Evolutionary conservation across 2,888 invertebrate species (phyloP).

Genomic region (Baccha elongata): DNA sequence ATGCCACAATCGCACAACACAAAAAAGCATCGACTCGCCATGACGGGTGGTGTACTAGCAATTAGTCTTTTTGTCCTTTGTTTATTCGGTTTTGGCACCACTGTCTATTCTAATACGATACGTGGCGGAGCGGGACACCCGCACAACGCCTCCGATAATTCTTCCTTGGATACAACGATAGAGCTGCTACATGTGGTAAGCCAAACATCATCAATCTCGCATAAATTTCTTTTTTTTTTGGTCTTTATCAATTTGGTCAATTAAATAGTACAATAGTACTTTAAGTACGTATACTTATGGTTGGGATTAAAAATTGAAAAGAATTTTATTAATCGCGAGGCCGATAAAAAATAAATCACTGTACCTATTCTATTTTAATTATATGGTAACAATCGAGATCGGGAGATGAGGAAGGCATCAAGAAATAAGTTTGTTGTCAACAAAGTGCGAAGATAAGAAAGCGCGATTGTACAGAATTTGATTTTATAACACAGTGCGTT

Average conservation of each 20-base stretch:
- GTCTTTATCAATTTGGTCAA: slow-evolving; percentile 44
- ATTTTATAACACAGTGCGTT: slow-evolving; percentile 19
- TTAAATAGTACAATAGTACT: slow-evolving; percentile 55
- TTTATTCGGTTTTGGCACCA: slow-evolving; percentile 77
- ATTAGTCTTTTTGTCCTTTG: slow-evolving; percentile 78
- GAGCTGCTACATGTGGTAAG: slow-evolving; percentile 81
- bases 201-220: slow-evolving; percentile 44
- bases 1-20: slow-evolving; percentile 81
- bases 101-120: slow-evolving; percentile 76
- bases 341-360: slow-evolving; percentile 16
- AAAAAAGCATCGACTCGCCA: slow-evolving; percentile 79
- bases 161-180: slow-evolving; percentile 76
- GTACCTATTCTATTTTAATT: slow-evolving; percentile 40
- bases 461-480: slow-evolving; percentile 37
- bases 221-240: slow-evolving; percentile 27
- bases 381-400: slow-evolving; percentile 38
- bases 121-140: slow-evolving; percentile 38
- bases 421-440: slow-evolving; percentile 39
- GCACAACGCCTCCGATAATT: slow-evolving; percentile 21
- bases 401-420: slow-evolving; percentile 11
- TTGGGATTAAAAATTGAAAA: slow-evolving; percentile 13
- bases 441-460: slow-evolving; percentile 43
- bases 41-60: slow-evolving; percentile 78
- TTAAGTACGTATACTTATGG: neutral
- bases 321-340: slow-evolving; percentile 55